A percentile compares a stretch with the other conserved stretches of the same genome.
These are phyloP conservation scores for Lycophotia porphyrea DNA, from an alignment of 2,888 invertebrate genomes.

Conservation along the genomic window DNA sequence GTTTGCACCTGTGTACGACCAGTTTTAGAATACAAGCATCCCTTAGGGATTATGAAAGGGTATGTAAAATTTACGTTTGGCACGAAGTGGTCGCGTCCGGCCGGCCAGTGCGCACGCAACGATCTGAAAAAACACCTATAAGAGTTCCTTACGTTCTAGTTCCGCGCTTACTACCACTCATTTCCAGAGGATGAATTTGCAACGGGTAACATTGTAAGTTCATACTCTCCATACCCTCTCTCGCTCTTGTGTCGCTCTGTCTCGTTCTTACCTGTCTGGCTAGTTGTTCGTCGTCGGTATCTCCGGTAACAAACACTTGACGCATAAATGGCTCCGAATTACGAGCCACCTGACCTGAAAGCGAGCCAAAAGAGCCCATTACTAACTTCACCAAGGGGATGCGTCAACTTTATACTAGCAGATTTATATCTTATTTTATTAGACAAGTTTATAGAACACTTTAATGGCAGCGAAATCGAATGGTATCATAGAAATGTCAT, in stretches of 20 bases:
- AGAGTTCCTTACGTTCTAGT: slow-evolving; percentile 80
- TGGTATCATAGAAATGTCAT: slow-evolving; percentile 57
- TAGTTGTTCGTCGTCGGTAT: slow-evolving; percentile 91
- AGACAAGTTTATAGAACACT: slow-evolving; percentile 37
- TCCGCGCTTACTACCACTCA: slow-evolving; percentile 51
- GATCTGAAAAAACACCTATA: slow-evolving; percentile 86
- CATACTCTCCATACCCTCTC: slow-evolving; percentile 75
- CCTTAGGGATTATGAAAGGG: slow-evolving; percentile 67
- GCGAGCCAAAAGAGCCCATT: slow-evolving; percentile 84
- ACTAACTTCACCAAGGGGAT: slow-evolving; percentile 73
- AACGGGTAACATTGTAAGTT: slow-evolving; percentile 80
- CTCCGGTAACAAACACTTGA: slow-evolving; percentile 96
- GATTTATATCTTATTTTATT: slow-evolving; percentile 20
- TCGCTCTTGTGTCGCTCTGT: slow-evolving; percentile 48
- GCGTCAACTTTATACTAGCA: slow-evolving; percentile 49
- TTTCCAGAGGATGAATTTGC: slow-evolving; percentile 80
- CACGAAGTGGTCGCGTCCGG: slow-evolving; percentile 79
- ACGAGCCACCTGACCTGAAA: slow-evolving; percentile 95
- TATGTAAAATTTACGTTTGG: slow-evolving; percentile 83
- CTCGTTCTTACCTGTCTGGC: slow-evolving; percentile 91
- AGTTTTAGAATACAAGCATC: slow-evolving; percentile 54
- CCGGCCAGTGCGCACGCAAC: slow-evolving; percentile 76
- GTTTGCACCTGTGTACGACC: slow-evolving; percentile 4
- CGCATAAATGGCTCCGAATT: slow-evolving; percentile 98
- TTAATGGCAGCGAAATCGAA: slow-evolving; percentile 47